A percentile compares a stretch with the other conserved stretches of the same genome.
Conservation (phyloP, 30 jellyfish, hydroid and myxozoan genomes). For the Cassiopea andromeda region DNA sequence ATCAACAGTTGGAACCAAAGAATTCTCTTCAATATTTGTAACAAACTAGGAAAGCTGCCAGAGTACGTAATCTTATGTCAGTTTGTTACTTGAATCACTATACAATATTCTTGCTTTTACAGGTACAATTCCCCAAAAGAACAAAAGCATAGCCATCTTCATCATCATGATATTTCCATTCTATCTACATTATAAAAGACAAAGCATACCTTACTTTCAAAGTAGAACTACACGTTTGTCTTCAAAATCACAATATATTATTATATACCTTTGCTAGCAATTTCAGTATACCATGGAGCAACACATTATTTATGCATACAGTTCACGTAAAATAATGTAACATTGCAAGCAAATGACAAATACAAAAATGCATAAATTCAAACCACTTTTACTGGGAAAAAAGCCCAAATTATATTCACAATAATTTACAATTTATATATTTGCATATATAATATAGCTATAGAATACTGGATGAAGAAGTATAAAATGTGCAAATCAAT, state of each 20-base stretch:
- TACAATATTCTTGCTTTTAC: too few relatives aligned
- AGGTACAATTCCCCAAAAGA: too few relatives aligned
- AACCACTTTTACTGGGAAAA: slow-evolving; percentile 3
- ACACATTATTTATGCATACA: neutral
- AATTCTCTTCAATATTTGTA: too few relatives aligned
- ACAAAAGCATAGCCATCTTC: too few relatives aligned
- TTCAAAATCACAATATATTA: slow-evolving; percentile 1
- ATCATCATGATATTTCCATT: too few relatives aligned
- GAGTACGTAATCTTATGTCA: too few relatives aligned
- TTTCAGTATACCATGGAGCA: too few relatives aligned
- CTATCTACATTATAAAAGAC: neutral
- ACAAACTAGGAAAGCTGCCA: too few relatives aligned
- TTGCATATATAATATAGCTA: slow-evolving; percentile 2
- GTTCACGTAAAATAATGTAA: neutral
- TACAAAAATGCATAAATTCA: neutral
- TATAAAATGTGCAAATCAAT: neutral
- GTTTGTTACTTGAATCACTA: too few relatives aligned
- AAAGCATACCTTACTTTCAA: neutral
- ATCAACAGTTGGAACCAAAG: too few relatives aligned
- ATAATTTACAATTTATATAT: slow-evolving; percentile 17
- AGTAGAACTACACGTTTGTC: neutral
- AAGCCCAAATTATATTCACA: slow-evolving; percentile 43
- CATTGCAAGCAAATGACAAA: neutral
- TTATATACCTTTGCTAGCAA: neutral
- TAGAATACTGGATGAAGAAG: neutral